These are phyloP conservation scores for Anoplophora glabripennis DNA, from an alignment of 1,140 invertebrate species.

Conservation along the genomic window DNA sequence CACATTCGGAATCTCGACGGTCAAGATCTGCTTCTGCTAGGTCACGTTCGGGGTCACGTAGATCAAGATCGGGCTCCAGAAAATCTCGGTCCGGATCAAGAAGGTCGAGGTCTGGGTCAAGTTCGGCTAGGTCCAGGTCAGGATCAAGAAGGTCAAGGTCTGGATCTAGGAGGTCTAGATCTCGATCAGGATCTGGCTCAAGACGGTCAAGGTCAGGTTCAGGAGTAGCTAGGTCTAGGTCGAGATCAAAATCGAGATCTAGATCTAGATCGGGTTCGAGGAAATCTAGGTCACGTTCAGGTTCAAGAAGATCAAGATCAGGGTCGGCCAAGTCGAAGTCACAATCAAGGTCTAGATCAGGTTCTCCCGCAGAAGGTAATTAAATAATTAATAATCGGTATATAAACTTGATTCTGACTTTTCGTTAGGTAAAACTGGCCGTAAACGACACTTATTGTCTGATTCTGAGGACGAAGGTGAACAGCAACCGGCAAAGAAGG, in stretches of 20 bases:
- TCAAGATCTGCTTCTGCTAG: constrained; percentile 6
- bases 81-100: constrained; percentile 48
- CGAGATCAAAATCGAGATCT: constrained; percentile 1
- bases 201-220: constrained; percentile 27
- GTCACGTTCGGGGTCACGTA: not conserved
- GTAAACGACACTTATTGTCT: constrained; percentile 52
- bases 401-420: not conserved
- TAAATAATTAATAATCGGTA: not conserved
- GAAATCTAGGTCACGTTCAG: constrained; percentile 41
- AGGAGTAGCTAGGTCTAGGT: constrained; percentile 27
- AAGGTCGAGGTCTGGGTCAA: constrained; percentile 34
- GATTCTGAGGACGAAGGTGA: constrained; percentile 57
- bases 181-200: constrained; percentile 30
- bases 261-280: constrained; percentile 29
- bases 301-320: constrained; percentile 22
- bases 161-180: constrained; percentile 45
- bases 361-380: constrained; percentile 5
- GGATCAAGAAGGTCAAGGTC: constrained; percentile 40
- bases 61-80: constrained; percentile 46
- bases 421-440: constrained; percentile 26
- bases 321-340: constrained; percentile 22
- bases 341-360: constrained; percentile 24
- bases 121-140: constrained; percentile 8
- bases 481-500: constrained; percentile 46
- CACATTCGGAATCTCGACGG: no score